Percentiles rank a stretch among this genome's conserved stretches.
Evolutionary conservation across 2,888 invertebrate species (phyloP).

Genomic region (Cyrtodaria siliqua): DNA sequence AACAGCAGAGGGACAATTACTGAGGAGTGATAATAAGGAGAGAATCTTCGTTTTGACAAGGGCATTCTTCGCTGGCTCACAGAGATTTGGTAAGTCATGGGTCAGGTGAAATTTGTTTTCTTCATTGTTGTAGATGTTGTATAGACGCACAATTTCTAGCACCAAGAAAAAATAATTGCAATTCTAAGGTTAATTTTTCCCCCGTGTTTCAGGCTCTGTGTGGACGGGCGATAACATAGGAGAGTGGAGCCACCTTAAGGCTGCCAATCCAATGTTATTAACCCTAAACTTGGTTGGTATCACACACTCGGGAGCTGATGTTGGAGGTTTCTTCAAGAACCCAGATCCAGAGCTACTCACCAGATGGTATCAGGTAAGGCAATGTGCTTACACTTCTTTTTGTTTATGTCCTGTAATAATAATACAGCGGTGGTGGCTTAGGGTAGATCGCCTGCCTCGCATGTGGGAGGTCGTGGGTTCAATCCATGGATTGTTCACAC

Average conservation of each 20-base stretch:
- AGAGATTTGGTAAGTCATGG: slow-evolving; percentile 89
- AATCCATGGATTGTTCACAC: too few relatives aligned
- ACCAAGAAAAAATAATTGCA: too few relatives aligned
- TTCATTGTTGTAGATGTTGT: too few relatives aligned
- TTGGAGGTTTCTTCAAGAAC: slow-evolving; percentile 99
- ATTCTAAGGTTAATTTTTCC: too few relatives aligned
- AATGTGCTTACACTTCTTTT: too few relatives aligned
- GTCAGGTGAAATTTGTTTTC: too few relatives aligned
- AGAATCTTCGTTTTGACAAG: slow-evolving; percentile 97
- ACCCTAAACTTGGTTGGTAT: slow-evolving; percentile 94
- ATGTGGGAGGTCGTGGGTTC: too few relatives aligned
- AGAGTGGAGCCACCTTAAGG: slow-evolving; percentile 96
- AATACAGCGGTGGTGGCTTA: too few relatives aligned
- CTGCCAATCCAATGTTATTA: slow-evolving; percentile 92
- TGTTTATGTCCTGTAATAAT: too few relatives aligned
- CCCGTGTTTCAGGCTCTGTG: slow-evolving; percentile 90
- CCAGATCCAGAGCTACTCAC: slow-evolving; percentile 95
- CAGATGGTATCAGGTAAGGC: slow-evolving; percentile 98
- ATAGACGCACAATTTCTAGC: too few relatives aligned
- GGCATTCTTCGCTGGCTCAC: slow-evolving; percentile 96
- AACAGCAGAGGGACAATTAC: slow-evolving; percentile 88
- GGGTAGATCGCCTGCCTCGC: too few relatives aligned
- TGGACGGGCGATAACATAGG: slow-evolving; percentile 99
- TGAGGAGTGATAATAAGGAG: slow-evolving; percentile 89
- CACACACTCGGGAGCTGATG: slow-evolving; percentile 97